phyloP scores from a whole-genome alignment of 2,888 invertebrate species.

The Bursaphelenchus okinawaensis region DNA sequence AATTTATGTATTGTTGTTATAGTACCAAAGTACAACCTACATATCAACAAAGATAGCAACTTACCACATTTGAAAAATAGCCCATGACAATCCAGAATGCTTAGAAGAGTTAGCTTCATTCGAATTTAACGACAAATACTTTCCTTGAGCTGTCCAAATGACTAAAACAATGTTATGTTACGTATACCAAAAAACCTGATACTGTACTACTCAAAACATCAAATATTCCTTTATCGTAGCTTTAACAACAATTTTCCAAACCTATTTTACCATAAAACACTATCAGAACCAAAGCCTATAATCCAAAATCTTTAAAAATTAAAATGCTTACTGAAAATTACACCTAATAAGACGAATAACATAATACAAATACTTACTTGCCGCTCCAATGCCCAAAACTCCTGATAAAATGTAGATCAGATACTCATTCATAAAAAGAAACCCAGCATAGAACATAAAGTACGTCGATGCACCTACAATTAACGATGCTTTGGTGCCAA shows the following conservation, averaged over 20 bases:
- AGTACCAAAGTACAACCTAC: too few species aligned
- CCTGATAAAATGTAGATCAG: slow-evolving; percentile 45
- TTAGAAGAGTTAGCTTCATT: slow-evolving; percentile 78
- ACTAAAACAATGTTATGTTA: slow-evolving; percentile 59
- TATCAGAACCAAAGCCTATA: too few species aligned
- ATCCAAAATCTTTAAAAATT: too few species aligned
- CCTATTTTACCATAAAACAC: too few species aligned
- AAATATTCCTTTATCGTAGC: too few species aligned
- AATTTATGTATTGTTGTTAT: too few species aligned
- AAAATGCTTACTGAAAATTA: background rate
- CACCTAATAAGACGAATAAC: too few species aligned
- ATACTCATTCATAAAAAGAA: slow-evolving; percentile 42
- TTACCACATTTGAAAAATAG: slow-evolving; percentile 26
- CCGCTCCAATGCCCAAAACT: slow-evolving; percentile 50
- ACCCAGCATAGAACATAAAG: slow-evolving; percentile 71
- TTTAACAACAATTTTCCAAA: too few species aligned
- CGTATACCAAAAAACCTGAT: background rate
- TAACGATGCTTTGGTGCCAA: slow-evolving; percentile 83
- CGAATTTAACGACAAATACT: slow-evolving; percentile 83
- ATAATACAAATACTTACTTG: slow-evolving; percentile 20
- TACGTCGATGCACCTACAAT: slow-evolving; percentile 75
- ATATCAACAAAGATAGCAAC: slow-evolving; percentile 10
- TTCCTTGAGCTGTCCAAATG: slow-evolving; percentile 92
- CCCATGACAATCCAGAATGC: slow-evolving; percentile 95
- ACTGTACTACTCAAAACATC: too few species aligned